Base-by-base conservation (phyloP, 2,888 invertebrate species). In the Chrysolina americana region DNA sequence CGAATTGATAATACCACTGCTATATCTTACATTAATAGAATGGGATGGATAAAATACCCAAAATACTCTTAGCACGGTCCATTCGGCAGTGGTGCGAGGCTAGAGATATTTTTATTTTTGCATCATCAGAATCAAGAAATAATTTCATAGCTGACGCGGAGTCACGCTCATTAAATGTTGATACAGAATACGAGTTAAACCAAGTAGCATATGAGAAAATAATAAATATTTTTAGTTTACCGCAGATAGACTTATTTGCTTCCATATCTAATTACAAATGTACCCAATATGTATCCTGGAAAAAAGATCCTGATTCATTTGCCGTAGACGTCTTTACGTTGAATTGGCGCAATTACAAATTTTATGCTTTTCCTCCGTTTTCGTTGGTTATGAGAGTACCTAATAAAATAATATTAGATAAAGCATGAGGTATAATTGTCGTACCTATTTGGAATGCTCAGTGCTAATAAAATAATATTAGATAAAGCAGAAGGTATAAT, bases 281-380 rank as follows among this genome's bases (percentile, higher is more conserved):
- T 41, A 10, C 17, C 19, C 65, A 63, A 44, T 72, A 74, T 65
- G 44, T 82, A 11, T 84, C 83, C 6, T 83, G 83, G 80, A 36
- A 73, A n/a, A 69, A 56, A 65, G 81, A 83, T 63, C 82, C 82
- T 1, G 74, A 75, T 1, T 74, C 81, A 0, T 17, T 68, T 2
- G 73, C 74, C 1, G 70, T 83, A 0, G 83, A 84, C 66, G 84
- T 83, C 0, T 84, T 84, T 68, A 84, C 80, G 9, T 76, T 73
- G 53, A 28, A 41, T 72, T 74, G 80, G 80, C 44, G 77, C 76
- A n/a, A 47, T 23, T 28, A 21, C 9, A 64, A 15, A 11, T 78
- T 77, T 73, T 85, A 83, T 75, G 84, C 83, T 0, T 85, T 84
- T 41, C 83, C 84, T 1, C 83, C 84, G 0, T 85, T 84, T 70